Evolutionary conservation across 2,797 vertebrate genomes (phyloP), one percentile per base, ranked within the genome.

Genomic region (Mus minutoides): DNA sequence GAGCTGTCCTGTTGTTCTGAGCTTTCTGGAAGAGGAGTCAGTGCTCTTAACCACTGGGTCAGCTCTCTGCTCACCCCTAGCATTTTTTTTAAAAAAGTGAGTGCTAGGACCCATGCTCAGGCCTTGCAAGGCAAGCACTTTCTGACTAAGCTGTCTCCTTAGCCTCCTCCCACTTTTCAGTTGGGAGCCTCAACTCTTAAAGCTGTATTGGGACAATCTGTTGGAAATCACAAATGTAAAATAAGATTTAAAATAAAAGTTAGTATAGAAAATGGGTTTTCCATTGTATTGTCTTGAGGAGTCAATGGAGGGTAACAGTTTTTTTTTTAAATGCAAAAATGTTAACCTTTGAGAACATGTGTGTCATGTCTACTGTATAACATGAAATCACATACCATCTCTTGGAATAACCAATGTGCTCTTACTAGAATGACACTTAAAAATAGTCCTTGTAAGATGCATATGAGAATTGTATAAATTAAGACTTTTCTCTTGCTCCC

Each of bases 391-490:
- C 6, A 52, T 52, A 34, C 43, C 46, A 90, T 88, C 17, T 90
- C 19, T 76, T 86, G 4, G 14, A 94, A 54, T 78, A 90, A 79
- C 7, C 5, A 43, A 8, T 79, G 6, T 85, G n/a, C 11, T n/a
- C 75, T 87, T 96, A 82, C 71, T 92, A 10, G 83, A 88, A 77
- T 71, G 56, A 78, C 69, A 75, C 19, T 77, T 91, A 71, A 92
- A 17, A 88, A 82, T 56, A 52, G 12, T 37, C 67, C 58, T 78
- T 95, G 9, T 71, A 86, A 93, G 43, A 73, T 84, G 60, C 31
- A 14, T 64, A 22, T 67, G 75, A 94, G 22, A 71, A 24, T 52
- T 95, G 40, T 91, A 4, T 76, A 84, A 85, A 85, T 29, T 78
- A 49, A 75, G 17, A 40, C 22, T 40, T 60, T 76, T 67, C 60